Percentiles rank a stretch among this genome's conserved stretches.
phyloP scores from a whole-genome alignment of 2,113 vertebrate species.

The Petroica traversi region DNA sequence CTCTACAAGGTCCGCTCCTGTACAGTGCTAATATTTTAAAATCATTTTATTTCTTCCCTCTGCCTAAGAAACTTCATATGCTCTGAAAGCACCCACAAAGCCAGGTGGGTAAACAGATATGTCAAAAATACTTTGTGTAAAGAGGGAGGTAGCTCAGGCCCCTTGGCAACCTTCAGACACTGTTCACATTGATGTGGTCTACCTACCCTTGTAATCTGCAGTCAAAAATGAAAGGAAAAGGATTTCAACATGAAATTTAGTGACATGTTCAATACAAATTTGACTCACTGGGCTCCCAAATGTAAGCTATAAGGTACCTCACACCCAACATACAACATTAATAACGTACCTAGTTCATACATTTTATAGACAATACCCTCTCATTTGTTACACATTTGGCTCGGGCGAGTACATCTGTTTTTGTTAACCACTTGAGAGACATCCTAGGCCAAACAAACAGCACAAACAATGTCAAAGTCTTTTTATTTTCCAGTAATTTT shows the following conservation, averaged over 20 bases:
- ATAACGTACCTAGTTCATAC: conserved; percentile 45
- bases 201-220: conserved; percentile 1
- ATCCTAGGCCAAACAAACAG: conserved; percentile 67
- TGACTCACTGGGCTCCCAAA: conserved; percentile 9
- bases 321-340: conserved; percentile 31
- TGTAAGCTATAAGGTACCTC: conserved; percentile 18
- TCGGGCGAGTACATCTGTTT: neutral
- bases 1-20: neutral
- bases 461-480: conserved; percentile 35
- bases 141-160: conserved; percentile 47
- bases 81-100: conserved; percentile 36
- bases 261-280: neutral
- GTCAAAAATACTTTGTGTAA: conserved; percentile 30
- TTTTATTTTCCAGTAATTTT: conserved; percentile 18
- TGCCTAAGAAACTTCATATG: conserved; percentile 45
- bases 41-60: conserved; percentile 33
- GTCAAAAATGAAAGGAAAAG: neutral
- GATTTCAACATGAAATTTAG: neutral
- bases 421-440: conserved; percentile 48
- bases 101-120: conserved; percentile 19
- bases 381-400: conserved; percentile 55
- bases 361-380: conserved; percentile 11
- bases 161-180: neutral
- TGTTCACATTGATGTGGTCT: neutral
- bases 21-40: neutral